These are phyloP conservation scores for Petroica traversi DNA, from an alignment of 2,113 vertebrate species.

Conservation along the genomic window DNA sequence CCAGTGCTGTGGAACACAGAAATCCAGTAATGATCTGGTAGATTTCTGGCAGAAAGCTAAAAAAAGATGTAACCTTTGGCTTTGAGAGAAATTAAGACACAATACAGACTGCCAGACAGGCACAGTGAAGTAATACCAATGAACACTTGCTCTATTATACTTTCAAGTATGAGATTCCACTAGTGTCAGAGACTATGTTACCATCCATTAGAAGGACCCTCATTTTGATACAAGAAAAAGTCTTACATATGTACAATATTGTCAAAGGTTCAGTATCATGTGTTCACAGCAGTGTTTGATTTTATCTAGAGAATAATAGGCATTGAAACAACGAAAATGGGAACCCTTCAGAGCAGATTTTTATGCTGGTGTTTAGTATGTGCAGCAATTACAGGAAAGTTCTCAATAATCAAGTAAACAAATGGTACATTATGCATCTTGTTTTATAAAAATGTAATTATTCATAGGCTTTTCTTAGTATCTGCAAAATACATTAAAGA, in stretches of 20 bases:
- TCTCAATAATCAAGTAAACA: neutral
- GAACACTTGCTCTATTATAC: neutral
- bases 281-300: neutral
- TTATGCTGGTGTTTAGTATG: neutral
- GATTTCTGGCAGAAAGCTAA: neutral
- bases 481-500: neutral
- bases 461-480: neutral
- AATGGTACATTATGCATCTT: neutral
- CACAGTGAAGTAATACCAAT: neutral
- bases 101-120: neutral
- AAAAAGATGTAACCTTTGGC: neutral
- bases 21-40: neutral
- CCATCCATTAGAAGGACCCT: neutral
- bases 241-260: neutral
- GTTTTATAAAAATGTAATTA: neutral
- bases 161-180: neutral
- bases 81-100: neutral
- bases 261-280: neutral
- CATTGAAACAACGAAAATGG: neutral
- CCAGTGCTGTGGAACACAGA: neutral
- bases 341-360: neutral
- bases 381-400: neutral
- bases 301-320: neutral
- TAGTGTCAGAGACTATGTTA: neutral
- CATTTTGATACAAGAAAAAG: neutral